These are phyloP conservation scores for Cheirogaleus medius DNA, from an alignment of 2,113 vertebrate genomes.

Conservation along the genomic window DNA sequence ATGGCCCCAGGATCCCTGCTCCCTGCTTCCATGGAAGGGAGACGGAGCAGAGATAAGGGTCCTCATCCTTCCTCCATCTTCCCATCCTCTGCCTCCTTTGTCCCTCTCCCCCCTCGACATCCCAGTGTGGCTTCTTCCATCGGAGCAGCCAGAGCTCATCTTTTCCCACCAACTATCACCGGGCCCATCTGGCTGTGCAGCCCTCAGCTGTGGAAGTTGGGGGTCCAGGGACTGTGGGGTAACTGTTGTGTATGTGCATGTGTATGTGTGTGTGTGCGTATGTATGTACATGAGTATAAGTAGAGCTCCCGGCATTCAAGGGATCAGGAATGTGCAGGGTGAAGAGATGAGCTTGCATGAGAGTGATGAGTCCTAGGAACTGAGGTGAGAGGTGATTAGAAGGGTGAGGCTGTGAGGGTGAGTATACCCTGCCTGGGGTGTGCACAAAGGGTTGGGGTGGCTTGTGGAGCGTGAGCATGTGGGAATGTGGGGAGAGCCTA, in stretches of 20 bases:
- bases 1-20: not conserved
- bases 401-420: not conserved
- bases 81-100: slow-evolving; percentile 49
- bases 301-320: not conserved
- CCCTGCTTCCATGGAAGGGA: not conserved
- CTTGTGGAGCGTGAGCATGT: slow-evolving; percentile 30
- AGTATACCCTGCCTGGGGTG: not conserved
- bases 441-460: not conserved
- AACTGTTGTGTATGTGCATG: slow-evolving; percentile 4
- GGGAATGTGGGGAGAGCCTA: not conserved
- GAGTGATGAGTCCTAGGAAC: not conserved
- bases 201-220: slow-evolving; percentile 90
- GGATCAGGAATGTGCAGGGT: not conserved
- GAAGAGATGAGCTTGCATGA: slow-evolving; percentile 8
- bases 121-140: slow-evolving; percentile 95
- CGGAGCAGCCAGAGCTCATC: slow-evolving; percentile 85
- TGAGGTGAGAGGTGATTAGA: not conserved
- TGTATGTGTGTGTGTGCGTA: not conserved
- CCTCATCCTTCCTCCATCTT: slow-evolving; percentile 3
- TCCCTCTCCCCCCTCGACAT: not conserved
- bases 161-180: slow-evolving; percentile 91
- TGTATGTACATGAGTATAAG: not conserved
- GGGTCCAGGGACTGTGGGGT: slow-evolving; percentile 71
- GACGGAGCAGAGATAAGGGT: not conserved
- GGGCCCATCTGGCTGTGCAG: slow-evolving; percentile 90